A percentile compares a stretch with the other conserved stretches of the same genome.
phyloP scores from a whole-genome alignment of 2,888 invertebrate species.

The Ceraclea dissimilis region DNA sequence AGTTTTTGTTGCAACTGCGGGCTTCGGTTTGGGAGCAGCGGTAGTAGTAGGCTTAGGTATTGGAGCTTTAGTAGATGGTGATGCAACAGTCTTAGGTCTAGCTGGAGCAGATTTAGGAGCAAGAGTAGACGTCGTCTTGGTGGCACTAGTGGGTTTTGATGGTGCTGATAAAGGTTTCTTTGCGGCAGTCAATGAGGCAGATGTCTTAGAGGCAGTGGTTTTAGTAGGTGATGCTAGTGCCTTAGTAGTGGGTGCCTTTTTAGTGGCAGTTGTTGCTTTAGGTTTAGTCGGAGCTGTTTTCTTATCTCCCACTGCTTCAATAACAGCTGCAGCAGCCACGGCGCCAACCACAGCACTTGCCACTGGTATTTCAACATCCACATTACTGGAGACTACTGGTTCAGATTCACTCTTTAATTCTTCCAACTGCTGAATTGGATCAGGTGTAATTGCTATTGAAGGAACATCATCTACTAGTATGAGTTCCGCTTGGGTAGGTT shows the following conservation, averaged over 20 bases:
- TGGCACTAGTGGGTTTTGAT: constrained; percentile 20
- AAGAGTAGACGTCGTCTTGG: constrained; percentile 22
- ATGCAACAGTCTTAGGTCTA: constrained; percentile 26
- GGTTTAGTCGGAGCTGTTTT: constrained; percentile 26
- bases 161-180: constrained; percentile 14
- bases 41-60: constrained; percentile 30
- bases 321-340: constrained; percentile 27
- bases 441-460: not conserved
- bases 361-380: not conserved
- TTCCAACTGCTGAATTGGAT: constrained; percentile 2
- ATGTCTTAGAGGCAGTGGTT: constrained; percentile 25
- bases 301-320: constrained; percentile 24
- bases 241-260: constrained; percentile 23
- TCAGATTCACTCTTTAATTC: constrained; percentile 3
- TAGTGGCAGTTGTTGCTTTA: constrained; percentile 15
- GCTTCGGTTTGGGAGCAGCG: constrained; percentile 28
- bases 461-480: not conserved
- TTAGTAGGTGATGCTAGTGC: constrained; percentile 24
- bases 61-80: constrained; percentile 28
- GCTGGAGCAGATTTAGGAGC: constrained; percentile 27
- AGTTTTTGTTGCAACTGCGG: constrained; percentile 18
- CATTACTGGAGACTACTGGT: constrained; percentile 29
- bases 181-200: constrained; percentile 23
- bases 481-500: not conserved
- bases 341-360: constrained; percentile 32